Conservation (phyloP, 2,888 invertebrate genomes). For the Lithophane semibrunnea region DNA sequence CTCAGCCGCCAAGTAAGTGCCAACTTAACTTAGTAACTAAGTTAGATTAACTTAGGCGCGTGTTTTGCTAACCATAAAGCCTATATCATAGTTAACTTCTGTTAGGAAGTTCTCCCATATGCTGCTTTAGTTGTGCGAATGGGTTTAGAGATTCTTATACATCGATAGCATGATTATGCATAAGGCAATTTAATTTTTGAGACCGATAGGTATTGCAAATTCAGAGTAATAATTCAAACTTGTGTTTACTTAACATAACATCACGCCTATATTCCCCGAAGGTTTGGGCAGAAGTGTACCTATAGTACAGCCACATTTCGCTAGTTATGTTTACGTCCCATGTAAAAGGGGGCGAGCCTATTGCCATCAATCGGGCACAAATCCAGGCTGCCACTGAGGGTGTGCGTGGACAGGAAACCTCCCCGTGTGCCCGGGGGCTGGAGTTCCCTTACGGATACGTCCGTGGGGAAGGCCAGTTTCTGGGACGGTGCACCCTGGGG, state of each 20-base stretch:
- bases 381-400: no score
- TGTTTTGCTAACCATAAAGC: conserved; percentile 56
- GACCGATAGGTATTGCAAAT: neutral
- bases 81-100: conserved; percentile 47
- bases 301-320: no score
- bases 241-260: neutral
- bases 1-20: conserved; percentile 33
- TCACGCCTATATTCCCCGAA: no score
- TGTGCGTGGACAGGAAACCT: no score
- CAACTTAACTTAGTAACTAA: conserved; percentile 53
- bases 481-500: no score
- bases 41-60: conserved; percentile 60
- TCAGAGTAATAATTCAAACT: neutral
- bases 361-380: no score
- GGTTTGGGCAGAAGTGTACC: no score
- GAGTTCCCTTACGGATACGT: no score
- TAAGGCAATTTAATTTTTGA: neutral
- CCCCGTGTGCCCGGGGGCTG: no score
- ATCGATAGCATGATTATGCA: neutral
- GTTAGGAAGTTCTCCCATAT: conserved; percentile 15
- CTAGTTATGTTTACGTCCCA: no score
- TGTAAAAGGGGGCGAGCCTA: no score
- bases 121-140: neutral
- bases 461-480: no score
- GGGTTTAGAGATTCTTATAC: neutral